Base-by-base conservation (phyloP, 2,888 invertebrate species). In the Esperia sulphurella region DNA sequence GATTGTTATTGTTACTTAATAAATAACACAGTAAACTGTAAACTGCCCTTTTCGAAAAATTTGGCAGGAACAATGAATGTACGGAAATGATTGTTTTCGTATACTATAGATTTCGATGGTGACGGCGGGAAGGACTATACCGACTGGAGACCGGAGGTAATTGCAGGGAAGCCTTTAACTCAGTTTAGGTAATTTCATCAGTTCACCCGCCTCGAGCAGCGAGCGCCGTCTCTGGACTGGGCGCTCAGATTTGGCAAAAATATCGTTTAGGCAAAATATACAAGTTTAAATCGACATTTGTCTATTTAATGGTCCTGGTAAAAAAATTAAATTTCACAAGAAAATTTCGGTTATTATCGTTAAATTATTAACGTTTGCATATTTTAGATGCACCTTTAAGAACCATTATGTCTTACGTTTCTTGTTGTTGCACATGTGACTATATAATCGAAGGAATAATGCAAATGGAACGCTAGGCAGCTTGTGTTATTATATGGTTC, bases 101-200 rank as follows among this genome's bases (percentile, higher is more conserved):
- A 8, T 31, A 35, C 10, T 35, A n/a, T n/a, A 6, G 6, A 35
- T 3, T n/a, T 3, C n/a, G n/a, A n/a, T 6, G n/a, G 6, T n/a
- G 35, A n/a, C 31, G 9, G 8, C 31, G 31, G 31, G 8, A 3
- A 3, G 6, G 35, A 21, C 21, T 21, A 21, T 21, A 21, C 21
- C 21, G 21, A 21, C 21, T 3, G 21, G 21, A n/a, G 21, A 35
- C 35, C 10, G 53, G 53, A 52, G 57, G 60, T 72, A 73, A 75
- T 74, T 61, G 59, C 60, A 66, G 59, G 58, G 54, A 57, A 55
- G 53, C 48, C 50, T 59, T 49, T 70, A 79, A 80, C 68, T 62
- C 73, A 59, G 63, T 80, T 77, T 46, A 47, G 51, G 50, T 80
- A 80, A 83, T 78, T 60, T 65, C 57, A 74, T 79, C n/a, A n/a